Evolutionary conservation across 2,888 invertebrate genomes (phyloP).

Genomic region (Coelinius sp.): DNA sequence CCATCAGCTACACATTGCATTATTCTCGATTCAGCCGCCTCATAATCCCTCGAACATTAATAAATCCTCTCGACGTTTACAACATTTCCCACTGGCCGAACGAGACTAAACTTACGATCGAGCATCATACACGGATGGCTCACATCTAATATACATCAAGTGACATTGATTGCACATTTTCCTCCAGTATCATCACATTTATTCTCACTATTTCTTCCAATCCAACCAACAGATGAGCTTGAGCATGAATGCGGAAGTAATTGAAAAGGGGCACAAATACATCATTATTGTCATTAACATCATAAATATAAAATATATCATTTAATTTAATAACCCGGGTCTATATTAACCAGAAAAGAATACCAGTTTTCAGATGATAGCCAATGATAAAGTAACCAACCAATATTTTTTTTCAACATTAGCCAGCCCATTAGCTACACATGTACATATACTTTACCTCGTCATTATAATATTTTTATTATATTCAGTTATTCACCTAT

Average conservation of each 20-base stretch:
- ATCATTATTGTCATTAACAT: slow-evolving; percentile 5
- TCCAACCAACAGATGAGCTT: not conserved
- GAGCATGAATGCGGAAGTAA: not conserved
- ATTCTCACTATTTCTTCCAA: not conserved
- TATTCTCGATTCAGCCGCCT: slow-evolving; percentile 21
- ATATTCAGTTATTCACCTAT: not conserved
- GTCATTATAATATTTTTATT: not conserved
- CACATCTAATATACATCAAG: not conserved
- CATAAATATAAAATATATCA: not conserved
- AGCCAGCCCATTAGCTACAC: not conserved
- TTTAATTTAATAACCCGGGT: not conserved
- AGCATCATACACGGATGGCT: not conserved
- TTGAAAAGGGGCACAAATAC: not conserved
- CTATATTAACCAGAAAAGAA: not conserved
- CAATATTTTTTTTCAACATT: not conserved
- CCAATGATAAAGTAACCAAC: not conserved
- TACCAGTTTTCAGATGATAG: not conserved
- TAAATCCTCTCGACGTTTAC: slow-evolving; percentile 36
- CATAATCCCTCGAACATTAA: slow-evolving; percentile 31
- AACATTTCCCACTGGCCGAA: slow-evolving; percentile 27
- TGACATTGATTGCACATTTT: not conserved
- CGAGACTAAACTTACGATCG: slow-evolving; percentile 16
- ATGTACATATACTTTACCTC: not conserved
- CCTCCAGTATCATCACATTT: not conserved
- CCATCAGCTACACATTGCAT: not conserved